phyloP scores from a whole-genome alignment of 2,797 vertebrate species.

The Rhynchotus rufescens region DNA sequence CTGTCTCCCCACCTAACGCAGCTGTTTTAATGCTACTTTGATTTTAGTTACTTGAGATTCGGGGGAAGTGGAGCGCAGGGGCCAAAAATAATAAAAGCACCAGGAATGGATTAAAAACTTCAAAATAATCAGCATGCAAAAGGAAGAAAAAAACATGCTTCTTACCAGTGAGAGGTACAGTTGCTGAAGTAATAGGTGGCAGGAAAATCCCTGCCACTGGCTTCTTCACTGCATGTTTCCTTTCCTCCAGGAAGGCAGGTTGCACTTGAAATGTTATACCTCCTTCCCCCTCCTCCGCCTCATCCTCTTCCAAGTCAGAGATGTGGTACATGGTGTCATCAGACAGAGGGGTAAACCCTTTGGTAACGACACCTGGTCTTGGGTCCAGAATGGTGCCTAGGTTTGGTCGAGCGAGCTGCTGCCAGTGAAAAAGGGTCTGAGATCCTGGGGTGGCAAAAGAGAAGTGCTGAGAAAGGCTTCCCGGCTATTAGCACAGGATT shows the following conservation, averaged over 20 bases:
- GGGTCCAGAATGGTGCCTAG: slow-evolving; percentile 95
- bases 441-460: slow-evolving; percentile 84
- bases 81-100: not conserved
- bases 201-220: slow-evolving; percentile 78
- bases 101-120: not conserved
- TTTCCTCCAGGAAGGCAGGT: slow-evolving; percentile 80
- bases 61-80: no score
- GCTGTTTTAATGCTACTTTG: not conserved
- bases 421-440: slow-evolving; percentile 97
- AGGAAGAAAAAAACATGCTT: not conserved
- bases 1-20: not conserved
- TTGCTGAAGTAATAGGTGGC: slow-evolving; percentile 70
- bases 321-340: slow-evolving; percentile 87
- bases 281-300: slow-evolving; percentile 85
- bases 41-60: not conserved
- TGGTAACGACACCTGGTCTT: slow-evolving; percentile 95
- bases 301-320: slow-evolving; percentile 95
- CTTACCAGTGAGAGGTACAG: slow-evolving; percentile 79
- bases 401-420: slow-evolving; percentile 97
- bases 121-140: not conserved
- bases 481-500: not conserved
- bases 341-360: slow-evolving; percentile 90
- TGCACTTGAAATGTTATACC: slow-evolving; percentile 93
- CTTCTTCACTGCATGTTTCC: slow-evolving; percentile 48
- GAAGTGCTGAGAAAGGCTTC: not conserved